Evolutionary conservation across 2,797 vertebrate genomes (phyloP), one percentile per base, ranked within the genome.

Genomic region (Spinibarbus caldwelli): DNA sequence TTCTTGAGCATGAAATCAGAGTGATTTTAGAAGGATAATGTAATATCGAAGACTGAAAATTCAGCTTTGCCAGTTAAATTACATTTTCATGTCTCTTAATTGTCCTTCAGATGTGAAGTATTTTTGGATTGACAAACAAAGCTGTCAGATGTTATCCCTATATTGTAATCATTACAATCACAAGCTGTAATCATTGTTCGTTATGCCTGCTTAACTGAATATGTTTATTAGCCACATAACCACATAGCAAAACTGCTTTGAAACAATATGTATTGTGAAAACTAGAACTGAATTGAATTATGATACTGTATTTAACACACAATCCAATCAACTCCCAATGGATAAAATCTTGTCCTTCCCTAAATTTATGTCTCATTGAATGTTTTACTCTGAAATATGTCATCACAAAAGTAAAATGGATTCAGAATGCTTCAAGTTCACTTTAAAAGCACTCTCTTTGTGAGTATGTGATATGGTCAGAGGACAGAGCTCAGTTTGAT

Each of bases 371-470:
- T 12, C 19, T 23, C 11, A 75, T 52, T 34, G 5, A 34, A 75
- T 75, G 47, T 54, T 54, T 54, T 21, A n/a, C 26, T 73, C 8
- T 31, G n/a, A 79, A 64, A 64, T 21, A 23, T 0, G 21, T 67
- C 26, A 66, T 9, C 29, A 49, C 4, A 3, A 21, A 67, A 11
- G 43, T n/a, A 14, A 79, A 38, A 79, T 34, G 11, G 79, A 34
- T 29, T 52, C 8, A 12, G 34, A 54, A 26, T 45, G 80, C n/a
- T 68, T 68, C 36, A 15, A 4, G 38, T 62, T 82, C 52, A 62
- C 68, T 82, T 59, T 45, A 73, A 71, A 82, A 57, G 49, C n/a
- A 82, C 67, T 41, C 23, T 71, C 67, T 43, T 17, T 81, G 73
- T 64, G 17, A 70, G 75, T 52, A 54, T 43, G 59, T 73, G 29